A percentile compares a stretch with the other conserved stretches of the same genome.
These are phyloP conservation scores for Eubucco bourcierii DNA, from an alignment of 2,113 vertebrate genomes.

Conservation along the genomic window DNA sequence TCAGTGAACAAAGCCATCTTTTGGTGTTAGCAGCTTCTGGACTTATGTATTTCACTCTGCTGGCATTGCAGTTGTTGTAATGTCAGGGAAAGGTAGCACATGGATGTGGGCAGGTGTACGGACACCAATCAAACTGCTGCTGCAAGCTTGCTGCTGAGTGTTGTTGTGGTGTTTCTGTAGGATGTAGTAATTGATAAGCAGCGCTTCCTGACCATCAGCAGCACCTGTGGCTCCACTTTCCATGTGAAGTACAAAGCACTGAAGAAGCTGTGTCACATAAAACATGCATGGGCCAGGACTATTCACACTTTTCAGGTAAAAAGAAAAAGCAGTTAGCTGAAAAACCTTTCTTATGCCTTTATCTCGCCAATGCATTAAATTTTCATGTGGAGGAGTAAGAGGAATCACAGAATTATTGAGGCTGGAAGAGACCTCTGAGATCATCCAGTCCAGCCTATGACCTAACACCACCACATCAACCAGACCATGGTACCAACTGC, in stretches of 20 bases:
- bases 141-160: neutral
- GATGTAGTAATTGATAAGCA: conserved; percentile 49
- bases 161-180: conserved; percentile 39
- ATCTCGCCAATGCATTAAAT: neutral
- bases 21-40: neutral
- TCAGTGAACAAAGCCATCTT: neutral
- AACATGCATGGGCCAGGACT: conserved; percentile 86
- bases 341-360: neutral
- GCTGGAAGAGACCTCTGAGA: no score
- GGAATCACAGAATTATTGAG: no score
- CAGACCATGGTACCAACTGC: no score
- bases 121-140: neutral
- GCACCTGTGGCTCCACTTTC: conserved; percentile 28
- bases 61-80: neutral
- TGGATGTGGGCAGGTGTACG: accelerated
- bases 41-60: neutral
- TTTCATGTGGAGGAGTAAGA: neutral
- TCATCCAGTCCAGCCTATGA: no score
- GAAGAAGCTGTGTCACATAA: conserved; percentile 73
- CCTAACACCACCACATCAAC: no score
- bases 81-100: neutral
- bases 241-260: conserved; percentile 76
- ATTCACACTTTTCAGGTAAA: conserved; percentile 89
- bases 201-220: conserved; percentile 75
- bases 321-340: conserved; percentile 20